These are phyloP conservation scores for Epicampocera succincta DNA, from an alignment of 2,888 invertebrate genomes.

Conservation along the genomic window DNA sequence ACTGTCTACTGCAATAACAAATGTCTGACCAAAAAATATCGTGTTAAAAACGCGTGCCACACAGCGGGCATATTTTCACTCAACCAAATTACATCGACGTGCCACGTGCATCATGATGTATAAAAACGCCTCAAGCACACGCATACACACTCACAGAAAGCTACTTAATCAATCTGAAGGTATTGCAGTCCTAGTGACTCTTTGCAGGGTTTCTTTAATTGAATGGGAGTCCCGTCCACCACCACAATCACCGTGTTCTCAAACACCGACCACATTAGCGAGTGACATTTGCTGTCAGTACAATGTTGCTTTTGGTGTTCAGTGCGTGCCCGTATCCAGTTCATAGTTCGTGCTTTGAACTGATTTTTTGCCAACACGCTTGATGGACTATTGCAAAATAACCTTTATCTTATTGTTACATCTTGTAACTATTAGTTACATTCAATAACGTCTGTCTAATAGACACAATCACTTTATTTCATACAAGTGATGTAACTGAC, in stretches of 20 bases:
- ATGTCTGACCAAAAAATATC: constrained; percentile 51
- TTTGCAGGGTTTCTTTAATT: constrained; percentile 43
- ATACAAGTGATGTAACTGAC: constrained; percentile 59
- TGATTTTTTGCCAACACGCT: constrained; percentile 37
- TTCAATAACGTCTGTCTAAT: constrained; percentile 47
- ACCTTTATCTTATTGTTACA: constrained; percentile 60
- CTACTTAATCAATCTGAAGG: constrained; percentile 60
- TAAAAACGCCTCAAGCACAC: constrained; percentile 46
- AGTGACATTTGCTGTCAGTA: constrained; percentile 65
- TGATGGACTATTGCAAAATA: constrained; percentile 31
- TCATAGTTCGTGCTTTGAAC: constrained; percentile 19
- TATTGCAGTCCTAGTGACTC: constrained; percentile 48
- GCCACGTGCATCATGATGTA: constrained; percentile 60
- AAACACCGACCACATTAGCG: constrained; percentile 4
- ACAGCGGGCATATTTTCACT: constrained; percentile 59
- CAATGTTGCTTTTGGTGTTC: constrained; percentile 2
- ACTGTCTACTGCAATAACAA: constrained; percentile 14
- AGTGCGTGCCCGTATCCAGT: constrained; percentile 9
- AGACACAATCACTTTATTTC: constrained; percentile 31
- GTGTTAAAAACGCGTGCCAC: constrained; percentile 65
- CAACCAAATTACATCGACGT: constrained; percentile 30
- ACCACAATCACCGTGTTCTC: constrained; percentile 1
- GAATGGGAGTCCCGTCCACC: constrained; percentile 54
- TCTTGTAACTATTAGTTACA: constrained; percentile 69
- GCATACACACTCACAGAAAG: constrained; percentile 24